Evolutionary conservation across 1,140 invertebrate species (phyloP), one percentile per base, ranked within the genome.

Genomic region (Cyclina sinensis): DNA sequence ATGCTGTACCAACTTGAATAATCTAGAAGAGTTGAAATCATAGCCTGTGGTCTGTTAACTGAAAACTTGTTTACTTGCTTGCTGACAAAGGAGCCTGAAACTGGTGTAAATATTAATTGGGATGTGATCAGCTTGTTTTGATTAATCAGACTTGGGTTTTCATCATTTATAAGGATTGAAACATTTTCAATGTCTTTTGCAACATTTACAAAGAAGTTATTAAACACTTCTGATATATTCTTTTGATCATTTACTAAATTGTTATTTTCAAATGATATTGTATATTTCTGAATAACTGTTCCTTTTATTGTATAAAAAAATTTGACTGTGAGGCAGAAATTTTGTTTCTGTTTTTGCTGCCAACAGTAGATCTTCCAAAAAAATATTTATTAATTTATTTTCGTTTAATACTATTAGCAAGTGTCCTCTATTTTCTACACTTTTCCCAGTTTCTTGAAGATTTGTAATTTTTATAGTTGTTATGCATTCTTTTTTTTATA

Each of bases 251-350:
- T 82, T 43, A 87, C 48, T 37, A 91, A 54, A 0, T 59, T 46
- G 80, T 87, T 54, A 9, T 88, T 84, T 76, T 88, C 70, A 27
- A 24, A 65, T 62, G 90, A 32, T n/a, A 80, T 37, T 39, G 70
- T 88, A 32, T 81, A 37, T 35, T 76, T 85, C 30, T 84, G 21
- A 80, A 48, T 57, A 68, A 46, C 48, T 43, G 39, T 24, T 27
- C 90, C 90, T 83, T 85, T 88, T 37, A 88, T 89, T 86, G 82
- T 81, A 18, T 88, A 54, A 43, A 91, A 85, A 62, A 2, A 54
- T 59, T 81, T 59, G 14, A 81, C 51, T 32, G 51, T 81, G 0
- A 14, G 48, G 27, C 54, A 62, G 24, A 81, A 81, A 62, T 18
- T 16, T 12, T 24, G 32, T 3, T 16, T 12, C 7, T 35, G 18